A percentile compares a stretch with the other conserved stretches of the same genome.
Evolutionary conservation across 2,113 vertebrate genomes (phyloP).

Genomic region (Heterotis niloticus): DNA sequence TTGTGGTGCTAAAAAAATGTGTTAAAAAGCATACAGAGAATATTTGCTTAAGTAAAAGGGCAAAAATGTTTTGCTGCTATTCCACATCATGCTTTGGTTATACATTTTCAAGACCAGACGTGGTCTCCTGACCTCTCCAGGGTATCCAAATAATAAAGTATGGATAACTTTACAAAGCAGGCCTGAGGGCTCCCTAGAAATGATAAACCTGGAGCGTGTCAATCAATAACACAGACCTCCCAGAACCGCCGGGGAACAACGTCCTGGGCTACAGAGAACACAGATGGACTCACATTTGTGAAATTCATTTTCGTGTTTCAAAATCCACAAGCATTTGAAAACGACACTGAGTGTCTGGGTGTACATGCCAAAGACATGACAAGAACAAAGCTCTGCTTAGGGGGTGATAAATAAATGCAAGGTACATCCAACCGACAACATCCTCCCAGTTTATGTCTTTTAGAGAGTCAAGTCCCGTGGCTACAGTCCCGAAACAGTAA

Average conservation of each 20-base stretch:
- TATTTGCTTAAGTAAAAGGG: background rate
- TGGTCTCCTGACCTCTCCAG: background rate
- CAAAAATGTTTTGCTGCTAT: background rate
- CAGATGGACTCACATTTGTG: background rate
- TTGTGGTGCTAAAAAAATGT: background rate
- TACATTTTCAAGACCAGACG: slow-evolving; percentile 14
- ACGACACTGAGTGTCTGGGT: background rate
- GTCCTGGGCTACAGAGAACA: too few species aligned
- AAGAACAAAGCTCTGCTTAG: background rate
- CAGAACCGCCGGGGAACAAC: too few species aligned
- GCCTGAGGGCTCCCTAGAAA: background rate
- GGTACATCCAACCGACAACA: background rate
- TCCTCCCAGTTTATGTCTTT: background rate
- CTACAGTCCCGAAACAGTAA: background rate
- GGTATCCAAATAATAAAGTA: slow-evolving; percentile 13
- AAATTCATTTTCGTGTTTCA: background rate
- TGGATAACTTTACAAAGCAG: slow-evolving; percentile 8
- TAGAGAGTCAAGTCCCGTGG: background rate
- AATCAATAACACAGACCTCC: background rate
- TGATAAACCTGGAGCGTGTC: slow-evolving; percentile 14
- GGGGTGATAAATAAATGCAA: background rate
- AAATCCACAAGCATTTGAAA: background rate
- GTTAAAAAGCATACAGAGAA: background rate
- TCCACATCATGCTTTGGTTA: slow-evolving; percentile 7
- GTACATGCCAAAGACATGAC: background rate